Percentiles rank a stretch among this genome's conserved stretches.
These are phyloP conservation scores for Apamea epomidion DNA, from an alignment of 2,888 invertebrate genomes.

Conservation along the genomic window DNA sequence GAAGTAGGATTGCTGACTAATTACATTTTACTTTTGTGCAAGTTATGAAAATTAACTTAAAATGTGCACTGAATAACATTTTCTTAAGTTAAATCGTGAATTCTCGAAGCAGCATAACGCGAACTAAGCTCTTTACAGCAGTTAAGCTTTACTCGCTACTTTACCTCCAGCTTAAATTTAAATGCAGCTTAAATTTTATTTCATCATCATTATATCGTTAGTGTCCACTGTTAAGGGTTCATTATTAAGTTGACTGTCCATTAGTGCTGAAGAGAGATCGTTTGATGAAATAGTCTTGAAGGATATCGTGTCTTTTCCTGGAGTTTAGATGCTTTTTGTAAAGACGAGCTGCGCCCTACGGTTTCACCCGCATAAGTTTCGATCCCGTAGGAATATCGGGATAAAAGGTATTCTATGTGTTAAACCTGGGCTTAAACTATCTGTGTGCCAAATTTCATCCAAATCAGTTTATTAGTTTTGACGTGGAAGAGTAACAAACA, in stretches of 20 bases:
- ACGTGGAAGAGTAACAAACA: too few relatives aligned
- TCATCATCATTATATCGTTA: constrained; percentile 19
- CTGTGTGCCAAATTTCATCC: too few relatives aligned
- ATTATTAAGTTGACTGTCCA: neutral
- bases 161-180: constrained; percentile 30
- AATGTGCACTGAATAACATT: constrained; percentile 36
- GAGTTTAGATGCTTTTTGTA: neutral
- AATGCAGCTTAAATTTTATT: constrained; percentile 41
- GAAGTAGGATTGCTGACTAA: too few relatives aligned
- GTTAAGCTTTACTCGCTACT: constrained; percentile 41
- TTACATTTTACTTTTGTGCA: constrained; percentile 2
- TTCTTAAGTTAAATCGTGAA: constrained; percentile 29
- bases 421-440: too few relatives aligned
- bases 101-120: constrained; percentile 15
- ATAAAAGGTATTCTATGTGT: too few relatives aligned
- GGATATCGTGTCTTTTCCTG: neutral
- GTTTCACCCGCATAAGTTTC: too few relatives aligned
- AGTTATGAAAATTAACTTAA: constrained; percentile 34
- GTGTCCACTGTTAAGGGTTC: neutral
- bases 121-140: constrained; percentile 36
- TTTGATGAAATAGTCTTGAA: neutral
- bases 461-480: too few relatives aligned
- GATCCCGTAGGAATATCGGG: too few relatives aligned
- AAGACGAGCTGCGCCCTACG: too few relatives aligned
- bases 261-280: neutral